These are phyloP conservation scores for Eira barbara DNA, from an alignment of 2,113 vertebrate genomes.

Conservation along the genomic window DNA sequence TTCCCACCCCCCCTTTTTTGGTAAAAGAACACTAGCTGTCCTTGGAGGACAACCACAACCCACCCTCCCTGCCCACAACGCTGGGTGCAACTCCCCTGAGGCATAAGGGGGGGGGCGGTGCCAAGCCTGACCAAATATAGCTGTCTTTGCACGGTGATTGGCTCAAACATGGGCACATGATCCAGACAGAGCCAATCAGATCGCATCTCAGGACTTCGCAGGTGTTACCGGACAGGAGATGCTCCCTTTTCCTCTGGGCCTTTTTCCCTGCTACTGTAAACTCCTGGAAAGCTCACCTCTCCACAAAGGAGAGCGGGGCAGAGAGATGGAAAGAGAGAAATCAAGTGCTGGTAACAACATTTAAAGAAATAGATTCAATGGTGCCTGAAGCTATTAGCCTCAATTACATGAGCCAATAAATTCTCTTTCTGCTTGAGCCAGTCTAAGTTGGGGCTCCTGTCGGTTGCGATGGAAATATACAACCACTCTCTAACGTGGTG, in stretches of 20 bases:
- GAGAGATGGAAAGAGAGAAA: background rate
- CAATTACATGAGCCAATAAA: slow-evolving; percentile 27
- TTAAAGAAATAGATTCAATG: slow-evolving; percentile 3
- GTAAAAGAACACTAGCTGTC: background rate
- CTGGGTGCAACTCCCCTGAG: background rate
- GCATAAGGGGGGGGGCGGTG: too few relatives aligned
- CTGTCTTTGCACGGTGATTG: background rate
- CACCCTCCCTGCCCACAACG: background rate
- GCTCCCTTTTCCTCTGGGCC: background rate
- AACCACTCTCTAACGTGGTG: background rate
- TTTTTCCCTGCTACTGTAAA: background rate
- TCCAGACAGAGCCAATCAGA: background rate
- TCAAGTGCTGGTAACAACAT: background rate
- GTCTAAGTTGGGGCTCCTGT: slow-evolving; percentile 37
- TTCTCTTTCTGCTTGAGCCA: slow-evolving; percentile 43
- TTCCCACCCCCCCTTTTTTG: background rate
- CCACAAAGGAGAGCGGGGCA: background rate
- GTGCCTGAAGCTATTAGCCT: slow-evolving; percentile 44
- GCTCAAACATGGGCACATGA: background rate
- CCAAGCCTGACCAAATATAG: background rate
- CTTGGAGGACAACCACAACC: background rate
- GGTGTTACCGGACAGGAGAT: background rate
- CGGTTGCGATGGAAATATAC: slow-evolving; percentile 36
- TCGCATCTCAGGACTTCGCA: background rate
- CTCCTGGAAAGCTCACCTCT: background rate